Evolutionary conservation across 1,140 invertebrate genomes (phyloP).

Genomic region (Melitaea cinxia): DNA sequence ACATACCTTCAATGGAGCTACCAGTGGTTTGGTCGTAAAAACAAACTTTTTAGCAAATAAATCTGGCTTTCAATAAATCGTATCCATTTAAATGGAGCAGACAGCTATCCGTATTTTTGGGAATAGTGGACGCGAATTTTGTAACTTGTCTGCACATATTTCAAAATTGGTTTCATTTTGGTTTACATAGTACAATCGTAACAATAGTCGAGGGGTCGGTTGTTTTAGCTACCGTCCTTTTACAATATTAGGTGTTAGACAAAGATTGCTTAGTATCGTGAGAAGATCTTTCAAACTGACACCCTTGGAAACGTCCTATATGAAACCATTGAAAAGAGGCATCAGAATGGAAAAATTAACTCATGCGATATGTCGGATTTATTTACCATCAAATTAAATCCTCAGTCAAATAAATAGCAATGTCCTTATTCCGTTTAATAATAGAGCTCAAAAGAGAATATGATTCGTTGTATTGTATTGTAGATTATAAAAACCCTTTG

Average conservation of each 20-base stretch:
- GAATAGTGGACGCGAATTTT: background rate
- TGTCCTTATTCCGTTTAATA: conserved; percentile 14
- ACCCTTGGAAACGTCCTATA: conserved; percentile 57
- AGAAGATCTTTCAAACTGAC: conserved; percentile 56
- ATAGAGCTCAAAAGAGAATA: conserved; percentile 18
- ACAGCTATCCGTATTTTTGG: background rate
- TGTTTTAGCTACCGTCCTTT: background rate
- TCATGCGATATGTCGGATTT: conserved; percentile 72
- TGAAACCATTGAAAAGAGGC: conserved; percentile 62
- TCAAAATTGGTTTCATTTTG: background rate
- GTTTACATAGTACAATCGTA: background rate
- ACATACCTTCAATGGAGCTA: conserved; percentile 29
- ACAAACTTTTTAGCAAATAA: conserved; percentile 27
- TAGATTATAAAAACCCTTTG: conserved; percentile 64
- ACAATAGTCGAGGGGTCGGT: background rate
- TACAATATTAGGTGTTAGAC: conserved; percentile 6
- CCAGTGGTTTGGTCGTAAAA: conserved; percentile 16
- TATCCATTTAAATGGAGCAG: background rate
- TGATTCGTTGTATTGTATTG: conserved; percentile 2
- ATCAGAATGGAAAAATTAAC: conserved; percentile 75
- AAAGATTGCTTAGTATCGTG: conserved; percentile 48
- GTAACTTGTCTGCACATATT: too few species aligned
- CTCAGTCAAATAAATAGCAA: background rate
- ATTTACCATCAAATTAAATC: conserved; percentile 41
- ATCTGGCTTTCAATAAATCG: conserved; percentile 12